Evolutionary conservation across 2,113 vertebrate species (phyloP), one percentile per base, ranked within the genome.

Genomic region (Hippocampus mohnikei): DNA sequence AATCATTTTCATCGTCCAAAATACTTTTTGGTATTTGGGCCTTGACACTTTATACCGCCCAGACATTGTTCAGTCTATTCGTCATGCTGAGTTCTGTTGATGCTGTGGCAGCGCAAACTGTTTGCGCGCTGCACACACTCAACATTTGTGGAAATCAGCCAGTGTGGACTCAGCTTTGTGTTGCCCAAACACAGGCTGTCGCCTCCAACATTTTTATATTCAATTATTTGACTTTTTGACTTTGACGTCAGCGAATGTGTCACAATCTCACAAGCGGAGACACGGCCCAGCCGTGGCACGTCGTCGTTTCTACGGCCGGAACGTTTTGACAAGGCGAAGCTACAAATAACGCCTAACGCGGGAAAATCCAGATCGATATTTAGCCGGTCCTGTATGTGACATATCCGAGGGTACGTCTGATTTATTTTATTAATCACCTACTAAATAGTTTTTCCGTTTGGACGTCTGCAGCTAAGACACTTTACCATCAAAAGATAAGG

Each of bases 91-190:
- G 66, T 61, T 73, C 50, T 77, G 81, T 84, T 80, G 75, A 79
- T 70, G 27, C 78, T 75, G 70, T 40, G 76, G 55, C 66, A 62
- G 41, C 66, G 25, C 66, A 66, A 55, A 21, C 56, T 87, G 84
- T 89, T 85, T 81, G 80, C 79, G 71, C 73, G 78, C 73, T 60
- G 83, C 62, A 80, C 79, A 80, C 33, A 37, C 77, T 77, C 69
- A 3, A 58, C 76, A 84, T 83, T 70, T 18, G 76, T 77, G 78
- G 78, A 75, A 66, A 82, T 73, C n/a, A 27, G 72, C 81, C 82
- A 84, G 74, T 81, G 85, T 90, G 84, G 86, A 69, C 77, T 83
- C 83, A 87, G 84, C 82, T 74, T 84, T 83, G 78, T 70, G 60
- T 68, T 65, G 58, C 63, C 56, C 81, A 80, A 83, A 84, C 71